These are phyloP conservation scores for Proterorhinus semilunaris DNA, from an alignment of 2,113 vertebrate species.

Conservation along the genomic window DNA sequence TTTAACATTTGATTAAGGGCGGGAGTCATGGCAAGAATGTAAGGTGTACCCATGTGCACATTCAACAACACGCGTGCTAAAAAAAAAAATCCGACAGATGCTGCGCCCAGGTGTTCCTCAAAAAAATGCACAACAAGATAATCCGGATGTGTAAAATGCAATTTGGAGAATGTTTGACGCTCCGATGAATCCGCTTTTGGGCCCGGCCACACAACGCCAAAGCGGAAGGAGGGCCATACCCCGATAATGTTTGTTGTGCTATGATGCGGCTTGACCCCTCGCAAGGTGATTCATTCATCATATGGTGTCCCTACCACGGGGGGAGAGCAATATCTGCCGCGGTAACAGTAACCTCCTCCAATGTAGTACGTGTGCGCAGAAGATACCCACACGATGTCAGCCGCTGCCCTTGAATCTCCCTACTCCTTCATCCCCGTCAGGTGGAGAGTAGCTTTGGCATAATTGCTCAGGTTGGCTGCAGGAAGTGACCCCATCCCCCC, in stretches of 20 bases:
- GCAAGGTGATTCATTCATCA: constrained; percentile 74
- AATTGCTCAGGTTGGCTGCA: constrained; percentile 47
- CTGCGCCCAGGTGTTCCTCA: constrained; percentile 53
- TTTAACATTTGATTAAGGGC: constrained; percentile 17
- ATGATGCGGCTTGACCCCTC: constrained; percentile 51
- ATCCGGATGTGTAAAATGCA: constrained; percentile 17
- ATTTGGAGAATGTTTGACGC: constrained; percentile 37
- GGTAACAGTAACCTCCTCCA: constrained; percentile 35
- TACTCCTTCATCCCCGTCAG: constrained; percentile 53
- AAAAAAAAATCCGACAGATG: constrained; percentile 56
- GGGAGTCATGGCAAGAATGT: constrained; percentile 46
- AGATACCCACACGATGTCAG: constrained; percentile 36
- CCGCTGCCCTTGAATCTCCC: constrained; percentile 59
- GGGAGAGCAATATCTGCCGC: constrained; percentile 55
- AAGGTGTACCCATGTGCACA: constrained; percentile 44
- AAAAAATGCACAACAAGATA: constrained; percentile 22
- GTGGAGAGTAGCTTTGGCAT: constrained; percentile 41
- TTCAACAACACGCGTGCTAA: not conserved
- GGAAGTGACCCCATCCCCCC: constrained; percentile 24
- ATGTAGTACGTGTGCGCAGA: constrained; percentile 19
- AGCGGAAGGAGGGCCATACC: constrained; percentile 1
- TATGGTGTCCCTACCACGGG: constrained; percentile 21
- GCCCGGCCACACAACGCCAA: not conserved
- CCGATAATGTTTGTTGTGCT: constrained; percentile 33
- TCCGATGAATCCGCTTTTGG: constrained; percentile 19